Evolutionary conservation across 2,113 vertebrate genomes (phyloP).

Genomic region (Hydropotes inermis): DNA sequence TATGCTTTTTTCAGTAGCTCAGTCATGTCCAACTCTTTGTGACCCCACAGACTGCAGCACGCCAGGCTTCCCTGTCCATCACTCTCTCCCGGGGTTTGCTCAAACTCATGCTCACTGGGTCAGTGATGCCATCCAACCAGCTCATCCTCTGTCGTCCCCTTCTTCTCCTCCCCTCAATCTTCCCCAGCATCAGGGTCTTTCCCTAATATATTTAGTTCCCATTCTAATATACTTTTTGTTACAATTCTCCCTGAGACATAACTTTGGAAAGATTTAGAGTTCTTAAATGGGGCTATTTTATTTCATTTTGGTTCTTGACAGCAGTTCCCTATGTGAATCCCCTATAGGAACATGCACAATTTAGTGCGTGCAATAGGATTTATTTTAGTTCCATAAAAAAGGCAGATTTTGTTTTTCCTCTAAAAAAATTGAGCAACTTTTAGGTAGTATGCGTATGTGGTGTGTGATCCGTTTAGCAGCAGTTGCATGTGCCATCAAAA

Average conservation of each 20-base stretch:
- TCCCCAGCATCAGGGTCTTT: neutral
- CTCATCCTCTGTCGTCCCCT: neutral
- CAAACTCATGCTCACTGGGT: neutral
- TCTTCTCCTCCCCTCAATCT: neutral
- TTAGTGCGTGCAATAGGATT: neutral
- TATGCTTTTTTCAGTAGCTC: neutral
- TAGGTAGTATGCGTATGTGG: neutral
- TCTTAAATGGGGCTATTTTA: neutral
- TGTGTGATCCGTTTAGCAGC: neutral
- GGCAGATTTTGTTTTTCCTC: neutral
- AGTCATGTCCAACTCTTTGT: neutral
- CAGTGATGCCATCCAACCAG: neutral
- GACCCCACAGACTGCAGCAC: neutral
- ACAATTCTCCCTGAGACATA: neutral
- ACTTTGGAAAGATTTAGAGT: neutral
- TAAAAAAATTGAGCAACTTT: constrained; percentile 2
- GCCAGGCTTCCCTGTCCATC: neutral
- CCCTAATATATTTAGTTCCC: neutral
- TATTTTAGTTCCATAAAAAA: neutral
- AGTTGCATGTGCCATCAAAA: neutral
- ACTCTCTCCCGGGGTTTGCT: neutral
- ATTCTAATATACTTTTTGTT: neutral
- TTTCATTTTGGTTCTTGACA: neutral
- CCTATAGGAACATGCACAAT: neutral
- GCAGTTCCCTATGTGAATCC: neutral